Percentiles rank a stretch among this genome's conserved stretches.
phyloP scores from a whole-genome alignment of 2,888 invertebrate genomes.

The Tridacna gigas region DNA sequence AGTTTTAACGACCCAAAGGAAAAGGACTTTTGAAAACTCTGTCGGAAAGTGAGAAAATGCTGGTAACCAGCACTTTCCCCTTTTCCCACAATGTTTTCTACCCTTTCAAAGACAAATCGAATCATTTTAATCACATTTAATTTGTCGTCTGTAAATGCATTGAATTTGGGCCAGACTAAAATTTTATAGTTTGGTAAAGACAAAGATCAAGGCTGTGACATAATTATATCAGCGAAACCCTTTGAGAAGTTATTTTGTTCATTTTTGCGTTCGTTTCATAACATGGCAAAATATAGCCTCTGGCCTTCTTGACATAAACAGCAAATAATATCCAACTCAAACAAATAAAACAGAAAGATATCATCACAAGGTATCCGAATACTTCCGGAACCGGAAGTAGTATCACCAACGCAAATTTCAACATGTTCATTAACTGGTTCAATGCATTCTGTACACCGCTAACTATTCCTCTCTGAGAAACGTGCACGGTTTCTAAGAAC shows the following conservation, averaged over 20 bases:
- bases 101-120: too few relatives aligned
- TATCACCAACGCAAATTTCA: slow-evolving; percentile 85
- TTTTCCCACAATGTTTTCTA: too few relatives aligned
- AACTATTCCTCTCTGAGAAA: slow-evolving; percentile 84
- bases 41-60: too few relatives aligned
- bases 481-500: slow-evolving; percentile 85
- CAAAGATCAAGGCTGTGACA: too few relatives aligned
- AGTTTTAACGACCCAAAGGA: too few relatives aligned
- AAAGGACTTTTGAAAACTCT: too few relatives aligned
- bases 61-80: too few relatives aligned
- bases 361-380: slow-evolving; percentile 85
- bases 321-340: slow-evolving; percentile 66
- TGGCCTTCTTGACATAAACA: slow-evolving; percentile 52
- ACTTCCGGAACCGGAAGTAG: slow-evolving; percentile 82
- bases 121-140: too few relatives aligned
- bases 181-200: too few relatives aligned
- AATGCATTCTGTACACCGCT: slow-evolving; percentile 85
- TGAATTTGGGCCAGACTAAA: too few relatives aligned
- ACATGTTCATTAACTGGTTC: slow-evolving; percentile 84
- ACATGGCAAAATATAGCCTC: slow-evolving; percentile 57
- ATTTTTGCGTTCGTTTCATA: not conserved
- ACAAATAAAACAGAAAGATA: slow-evolving; percentile 79
- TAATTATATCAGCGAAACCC: not conserved
- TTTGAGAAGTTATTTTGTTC: not conserved
- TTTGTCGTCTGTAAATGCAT: too few relatives aligned